A percentile compares a stretch with the other conserved stretches of the same genome.
Conservation (phyloP, 1,140 invertebrate genomes). For the Aphelinus atriplicis region DNA sequence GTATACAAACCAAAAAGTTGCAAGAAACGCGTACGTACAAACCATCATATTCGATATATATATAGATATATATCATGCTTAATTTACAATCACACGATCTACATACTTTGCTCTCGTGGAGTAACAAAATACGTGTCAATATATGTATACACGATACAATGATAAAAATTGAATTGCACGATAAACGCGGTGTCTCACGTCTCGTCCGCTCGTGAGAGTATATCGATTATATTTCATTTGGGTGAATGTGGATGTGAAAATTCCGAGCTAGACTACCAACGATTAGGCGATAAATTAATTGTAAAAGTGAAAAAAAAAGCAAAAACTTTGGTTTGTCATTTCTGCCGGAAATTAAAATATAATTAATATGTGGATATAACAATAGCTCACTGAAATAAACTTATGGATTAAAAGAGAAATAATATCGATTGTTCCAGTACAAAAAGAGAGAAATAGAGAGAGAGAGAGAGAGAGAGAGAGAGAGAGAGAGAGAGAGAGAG, state of each 20-base stretch:
- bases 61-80: not conserved
- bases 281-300: conserved; percentile 16
- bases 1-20: conserved; percentile 9
- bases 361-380: not conserved
- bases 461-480: too few relatives aligned
- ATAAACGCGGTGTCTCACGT: not conserved
- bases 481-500: too few relatives aligned
- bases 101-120: not conserved
- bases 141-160: conserved; percentile 9
- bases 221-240: not conserved
- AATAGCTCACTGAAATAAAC: too few relatives aligned
- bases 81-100: conserved; percentile 26
- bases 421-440: too few relatives aligned
- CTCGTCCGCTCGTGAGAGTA: not conserved
- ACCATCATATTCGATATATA: not conserved
- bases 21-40: conserved; percentile 1
- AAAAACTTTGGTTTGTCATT: conserved; percentile 35
- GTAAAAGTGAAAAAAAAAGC: conserved; percentile 17
- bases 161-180: conserved; percentile 34
- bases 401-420: too few relatives aligned
- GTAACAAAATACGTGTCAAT: conserved; percentile 2
- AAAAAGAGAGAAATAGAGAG: too few relatives aligned
- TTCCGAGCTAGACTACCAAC: conserved; percentile 4
- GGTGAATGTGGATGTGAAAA: too few relatives aligned
- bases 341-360: not conserved